A percentile compares a stretch with the other conserved stretches of the same genome.
These are phyloP conservation scores for Caprella mutica DNA, from an alignment of 2,888 invertebrate species.

Conservation along the genomic window DNA sequence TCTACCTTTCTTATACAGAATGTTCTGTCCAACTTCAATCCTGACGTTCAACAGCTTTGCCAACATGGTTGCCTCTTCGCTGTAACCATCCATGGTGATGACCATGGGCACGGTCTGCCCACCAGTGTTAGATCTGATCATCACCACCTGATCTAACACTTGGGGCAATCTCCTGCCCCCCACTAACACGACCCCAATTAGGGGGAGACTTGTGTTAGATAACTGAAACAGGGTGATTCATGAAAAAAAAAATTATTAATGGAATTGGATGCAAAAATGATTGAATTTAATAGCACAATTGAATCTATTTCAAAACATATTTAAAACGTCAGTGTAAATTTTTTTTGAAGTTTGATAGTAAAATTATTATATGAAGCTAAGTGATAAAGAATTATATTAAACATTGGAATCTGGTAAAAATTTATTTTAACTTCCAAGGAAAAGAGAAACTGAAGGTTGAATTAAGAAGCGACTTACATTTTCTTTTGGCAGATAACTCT, in stretches of 20 bases:
- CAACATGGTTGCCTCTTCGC: slow-evolving; percentile 14
- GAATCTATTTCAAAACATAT: too few species aligned
- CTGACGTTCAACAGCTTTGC: slow-evolving; percentile 1
- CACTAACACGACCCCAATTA: neutral
- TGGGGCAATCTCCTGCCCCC: neutral
- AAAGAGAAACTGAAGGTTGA: too few species aligned
- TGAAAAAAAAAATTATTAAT: neutral
- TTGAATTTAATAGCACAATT: too few species aligned
- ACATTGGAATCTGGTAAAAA: too few species aligned
- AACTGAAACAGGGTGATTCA: neutral
- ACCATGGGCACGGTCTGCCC: slow-evolving; percentile 17
- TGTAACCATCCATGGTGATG: slow-evolving; percentile 18
- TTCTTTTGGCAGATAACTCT: too few species aligned
- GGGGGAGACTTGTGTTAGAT: neutral
- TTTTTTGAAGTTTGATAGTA: too few species aligned
- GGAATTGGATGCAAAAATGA: neutral
- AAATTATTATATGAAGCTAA: too few species aligned
- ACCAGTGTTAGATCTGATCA: neutral
- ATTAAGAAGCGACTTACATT: too few species aligned
- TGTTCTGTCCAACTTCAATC: neutral
- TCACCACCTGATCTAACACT: neutral
- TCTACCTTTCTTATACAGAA: neutral
- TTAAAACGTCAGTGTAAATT: too few species aligned
- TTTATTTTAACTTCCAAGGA: too few species aligned
- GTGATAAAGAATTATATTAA: too few species aligned